Evolutionary conservation across 1,140 invertebrate genomes (phyloP).

Genomic region (Thalassaphorura encarpata): DNA sequence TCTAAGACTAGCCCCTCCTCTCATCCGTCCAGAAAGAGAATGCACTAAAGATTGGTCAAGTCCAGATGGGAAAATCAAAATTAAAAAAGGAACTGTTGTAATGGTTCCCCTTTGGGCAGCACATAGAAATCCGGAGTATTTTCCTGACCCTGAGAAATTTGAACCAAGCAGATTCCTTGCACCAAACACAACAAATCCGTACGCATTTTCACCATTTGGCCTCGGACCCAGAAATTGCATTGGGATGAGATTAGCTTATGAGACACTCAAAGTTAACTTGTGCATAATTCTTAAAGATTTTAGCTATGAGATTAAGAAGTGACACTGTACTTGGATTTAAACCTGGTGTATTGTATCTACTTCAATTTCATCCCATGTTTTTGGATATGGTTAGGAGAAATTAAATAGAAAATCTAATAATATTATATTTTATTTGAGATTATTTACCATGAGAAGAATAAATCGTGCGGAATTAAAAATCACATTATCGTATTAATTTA

Average conservation of each 20-base stretch:
- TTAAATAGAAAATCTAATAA: neutral
- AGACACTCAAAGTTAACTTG: slow-evolving; percentile 3
- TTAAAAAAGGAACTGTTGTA: slow-evolving; percentile 39
- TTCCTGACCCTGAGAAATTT: slow-evolving; percentile 43
- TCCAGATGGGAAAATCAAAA: slow-evolving; percentile 9
- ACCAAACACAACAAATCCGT: slow-evolving; percentile 39
- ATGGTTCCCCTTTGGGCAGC: slow-evolving; percentile 47
- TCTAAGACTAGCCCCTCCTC: slow-evolving; percentile 13
- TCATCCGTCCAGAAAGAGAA: slow-evolving; percentile 25
- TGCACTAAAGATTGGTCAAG: slow-evolving; percentile 25
- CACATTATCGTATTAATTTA: too few relatives aligned
- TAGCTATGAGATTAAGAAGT: neutral
- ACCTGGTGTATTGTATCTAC: slow-evolving; percentile 10
- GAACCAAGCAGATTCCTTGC: slow-evolving; percentile 46
- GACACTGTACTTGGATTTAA: slow-evolving; percentile 16
- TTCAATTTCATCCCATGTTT: slow-evolving; percentile 9
- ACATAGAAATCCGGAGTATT: slow-evolving; percentile 51
- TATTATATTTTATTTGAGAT: too few relatives aligned
- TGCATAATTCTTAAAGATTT: slow-evolving; percentile 8
- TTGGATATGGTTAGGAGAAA: slow-evolving; percentile 7
- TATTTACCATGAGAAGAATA: too few relatives aligned
- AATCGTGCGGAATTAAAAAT: too few relatives aligned
- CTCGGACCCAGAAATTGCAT: slow-evolving; percentile 46
- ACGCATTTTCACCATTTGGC: slow-evolving; percentile 49
- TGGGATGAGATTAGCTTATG: slow-evolving; percentile 18